Evolutionary conservation across 2,888 invertebrate genomes (phyloP).

Genomic region (Orgyia antiqua): DNA sequence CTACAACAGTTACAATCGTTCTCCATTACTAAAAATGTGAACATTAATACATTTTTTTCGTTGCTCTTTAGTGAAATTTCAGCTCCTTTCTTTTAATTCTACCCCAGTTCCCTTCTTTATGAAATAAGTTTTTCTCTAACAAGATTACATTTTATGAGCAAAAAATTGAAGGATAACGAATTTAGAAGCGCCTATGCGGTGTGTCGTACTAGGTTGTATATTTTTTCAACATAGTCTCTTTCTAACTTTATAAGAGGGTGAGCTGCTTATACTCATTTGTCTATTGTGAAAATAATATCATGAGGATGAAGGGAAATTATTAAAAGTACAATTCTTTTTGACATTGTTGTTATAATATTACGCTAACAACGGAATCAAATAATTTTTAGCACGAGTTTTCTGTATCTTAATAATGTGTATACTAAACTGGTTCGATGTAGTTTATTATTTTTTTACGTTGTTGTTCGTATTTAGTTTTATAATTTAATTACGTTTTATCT

Average conservation of each 20-base stretch:
- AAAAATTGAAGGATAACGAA: conserved; percentile 70
- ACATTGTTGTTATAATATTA: no score
- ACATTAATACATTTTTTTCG: conserved; percentile 48
- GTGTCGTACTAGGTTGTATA: conserved; percentile 23
- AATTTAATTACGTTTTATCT: no score
- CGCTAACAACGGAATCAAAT: no score
- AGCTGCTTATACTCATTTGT: conserved; percentile 46
- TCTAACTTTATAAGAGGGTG: conserved; percentile 40
- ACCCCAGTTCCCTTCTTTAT: conserved; percentile 50
- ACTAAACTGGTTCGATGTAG: no score
- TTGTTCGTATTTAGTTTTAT: no score
- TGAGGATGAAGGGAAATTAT: conserved; percentile 10
- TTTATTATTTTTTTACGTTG: no score
- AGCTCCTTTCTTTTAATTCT: conserved; percentile 53
- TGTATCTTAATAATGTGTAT: no score
- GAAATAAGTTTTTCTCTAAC: conserved; percentile 72
- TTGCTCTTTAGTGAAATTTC: conserved; percentile 28
- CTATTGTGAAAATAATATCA: conserved; percentile 21
- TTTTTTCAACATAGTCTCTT: conserved; percentile 27
- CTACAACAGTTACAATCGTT: conserved; percentile 50
- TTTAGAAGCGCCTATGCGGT: conserved; percentile 40
- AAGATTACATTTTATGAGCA: conserved; percentile 70
- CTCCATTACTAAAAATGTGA: conserved; percentile 50
- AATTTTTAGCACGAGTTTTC: no score
- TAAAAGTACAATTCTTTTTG: conserved; percentile 14